Evolutionary conservation across 2,888 invertebrate genomes (phyloP), one percentile per base, ranked within the genome.

Genomic region (Liposcelis brunnea): DNA sequence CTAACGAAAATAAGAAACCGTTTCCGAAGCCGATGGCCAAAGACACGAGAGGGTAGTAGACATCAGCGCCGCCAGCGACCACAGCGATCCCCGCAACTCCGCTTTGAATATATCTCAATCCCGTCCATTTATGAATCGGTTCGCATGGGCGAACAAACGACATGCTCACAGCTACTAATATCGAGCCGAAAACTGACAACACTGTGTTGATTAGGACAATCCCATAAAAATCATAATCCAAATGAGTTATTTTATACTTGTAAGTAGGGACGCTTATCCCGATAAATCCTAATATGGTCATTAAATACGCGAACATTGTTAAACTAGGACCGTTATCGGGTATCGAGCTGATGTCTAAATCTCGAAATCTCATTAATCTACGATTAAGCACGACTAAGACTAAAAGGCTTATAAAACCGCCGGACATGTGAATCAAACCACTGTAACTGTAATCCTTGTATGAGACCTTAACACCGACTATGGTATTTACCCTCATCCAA

Each of bases 261-360:
- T 33, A 2, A 3, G 11, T 33, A 14, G 35, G 18, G 10, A 16
- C 15, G 18, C 33, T 31, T 35, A 40, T 16, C 50, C 59, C 59
- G 54, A 57, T 56, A 16, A 63, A 56, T 10, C 63, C 63, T 14
- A 60, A 36, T 16, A 62, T 54, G 8, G 63, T 52, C 14, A 64
- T 52, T n/a, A 61, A 43, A 34, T 61, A 58, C 5, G 64, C 64
- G 7, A 56, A 53, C 10, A 59, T 53, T 2, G 55, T 55, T 2
- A 51, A 56, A n/a, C 55, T 57, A 1, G 57, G 54, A 11, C 60
- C 56, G 47, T 57, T 56, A n/a, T 52, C 50, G 1, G 59, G 54
- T 7, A 62, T 47, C 19, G 60, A 63, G 7, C 58, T 56, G 32
- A 58, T 56, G 48, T 63, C 59, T 31, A 64, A 52, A 16, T 61